A percentile compares a stretch with the other conserved stretches of the same genome.
phyloP scores from a whole-genome alignment of 2,888 invertebrate species.

The Tolmerus cingulatus region DNA sequence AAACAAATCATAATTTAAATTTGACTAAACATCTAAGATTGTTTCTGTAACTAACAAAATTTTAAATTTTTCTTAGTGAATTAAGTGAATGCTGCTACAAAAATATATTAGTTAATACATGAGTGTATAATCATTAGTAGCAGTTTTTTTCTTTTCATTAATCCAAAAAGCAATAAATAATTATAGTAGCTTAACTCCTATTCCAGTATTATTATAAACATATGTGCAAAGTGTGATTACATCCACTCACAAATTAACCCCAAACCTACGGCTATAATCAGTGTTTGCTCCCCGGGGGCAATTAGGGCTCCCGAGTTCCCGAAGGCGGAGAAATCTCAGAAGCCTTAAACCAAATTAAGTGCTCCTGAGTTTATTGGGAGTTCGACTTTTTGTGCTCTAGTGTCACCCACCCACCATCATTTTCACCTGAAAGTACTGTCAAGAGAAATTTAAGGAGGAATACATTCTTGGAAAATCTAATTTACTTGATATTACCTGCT shows the following conservation, averaged over 20 bases:
- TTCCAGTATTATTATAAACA: not conserved
- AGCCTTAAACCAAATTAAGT: not conserved
- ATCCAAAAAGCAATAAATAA: not conserved
- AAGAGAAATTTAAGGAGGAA: not conserved
- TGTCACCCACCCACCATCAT: not conserved
- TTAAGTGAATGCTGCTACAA: not conserved
- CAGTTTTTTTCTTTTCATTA: not conserved
- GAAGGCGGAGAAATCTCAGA: not conserved
- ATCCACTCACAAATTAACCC: not conserved
- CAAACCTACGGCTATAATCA: not conserved
- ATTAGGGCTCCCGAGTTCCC: not conserved
- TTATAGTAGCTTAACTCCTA: not conserved
- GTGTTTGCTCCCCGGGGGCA: not conserved
- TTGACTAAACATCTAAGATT: not conserved
- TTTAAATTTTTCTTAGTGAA: not conserved
- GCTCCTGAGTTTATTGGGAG: not conserved
- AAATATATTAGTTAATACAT: not conserved
- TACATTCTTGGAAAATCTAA: not conserved
- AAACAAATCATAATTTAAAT: not conserved
- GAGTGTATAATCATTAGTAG: not conserved
- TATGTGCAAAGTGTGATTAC: not conserved
- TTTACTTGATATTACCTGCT: not conserved
- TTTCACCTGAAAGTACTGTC: not conserved
- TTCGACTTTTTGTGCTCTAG: not conserved
- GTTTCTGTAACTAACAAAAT: not conserved